Evolutionary conservation across 2,888 invertebrate species (phyloP), one percentile per base, ranked within the genome.

Genomic region (Drosophila pseudotalamancana): DNA sequence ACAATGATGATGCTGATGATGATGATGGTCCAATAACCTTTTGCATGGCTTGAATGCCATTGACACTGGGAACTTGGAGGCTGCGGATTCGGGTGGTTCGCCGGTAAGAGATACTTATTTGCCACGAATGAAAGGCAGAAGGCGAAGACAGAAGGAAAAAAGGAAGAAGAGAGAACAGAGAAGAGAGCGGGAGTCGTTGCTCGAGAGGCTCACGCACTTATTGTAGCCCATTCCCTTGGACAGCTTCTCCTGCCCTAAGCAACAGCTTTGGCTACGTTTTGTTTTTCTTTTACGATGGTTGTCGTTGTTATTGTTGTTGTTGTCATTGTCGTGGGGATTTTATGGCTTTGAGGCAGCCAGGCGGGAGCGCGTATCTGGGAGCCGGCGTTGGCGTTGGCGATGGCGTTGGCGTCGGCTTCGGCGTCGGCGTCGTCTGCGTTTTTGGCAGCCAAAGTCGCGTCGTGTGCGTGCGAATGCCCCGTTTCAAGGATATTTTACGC

Each of bases 11-110:
- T 23, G 37, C 51, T 51, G 54, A 14, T 55, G 51, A 46, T 68
- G 77, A 56, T 66, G 62, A 62, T 75, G 73, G 85, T 77, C 72
- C 85, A 83, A 85, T 77, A 85, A 82, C 83, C 83, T 83, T 82
- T 72, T 57, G 42, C 59, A 37, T 29, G 29, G 55, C 75, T 67
- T 55, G 54, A 63, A 74, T 71, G 74, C 74, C 84, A 84, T 77
- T 81, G 84, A 81, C 84, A 84, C 78, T 70, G 63, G 55, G 35
- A 48, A 53, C 25, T 48, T 25, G 40, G 50, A 65, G 64, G 63
- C 59, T 42, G 55, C 31, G 19, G 31, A 37, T 55, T 51, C 34
- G 42, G 50, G 35, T 43, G 45, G 42, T 5, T 64, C 14, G 78
- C 67, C 71, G 53, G 68, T 59, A 67, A 63, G 55, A 67, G 54